Evolutionary conservation across 2,113 vertebrate genomes (phyloP).

Genomic region (Chunga burmeisteri): DNA sequence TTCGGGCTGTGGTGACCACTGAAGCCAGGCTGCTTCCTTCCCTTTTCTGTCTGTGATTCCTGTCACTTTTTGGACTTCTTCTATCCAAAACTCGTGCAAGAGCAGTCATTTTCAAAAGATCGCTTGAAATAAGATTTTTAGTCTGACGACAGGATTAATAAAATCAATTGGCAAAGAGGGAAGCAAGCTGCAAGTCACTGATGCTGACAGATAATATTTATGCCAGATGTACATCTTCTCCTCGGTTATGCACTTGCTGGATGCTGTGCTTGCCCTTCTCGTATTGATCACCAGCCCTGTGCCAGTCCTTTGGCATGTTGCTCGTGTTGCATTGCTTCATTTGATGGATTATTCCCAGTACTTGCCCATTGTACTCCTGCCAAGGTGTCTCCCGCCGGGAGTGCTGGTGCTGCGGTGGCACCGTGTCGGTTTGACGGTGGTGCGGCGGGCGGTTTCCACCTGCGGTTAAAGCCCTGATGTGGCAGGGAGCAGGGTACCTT

Average conservation of each 20-base stretch:
- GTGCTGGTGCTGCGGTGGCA: not conserved
- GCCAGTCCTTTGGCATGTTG: not conserved
- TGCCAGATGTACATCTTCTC: not conserved
- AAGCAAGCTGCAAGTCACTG: not conserved
- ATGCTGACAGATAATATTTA: not conserved
- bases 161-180: not conserved
- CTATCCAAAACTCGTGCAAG: not conserved
- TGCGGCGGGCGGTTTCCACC: not conserved
- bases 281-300: not conserved
- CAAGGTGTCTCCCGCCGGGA: accelerated
- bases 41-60: not conserved
- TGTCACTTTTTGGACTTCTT: not conserved
- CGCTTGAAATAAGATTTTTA: not conserved
- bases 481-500: not conserved
- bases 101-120: not conserved
- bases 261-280: not conserved
- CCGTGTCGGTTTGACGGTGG: accelerated
- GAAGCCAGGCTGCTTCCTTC: not conserved
- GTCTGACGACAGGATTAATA: not conserved
- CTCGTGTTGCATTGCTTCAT: not conserved
- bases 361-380: not conserved
- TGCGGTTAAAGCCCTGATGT: not conserved
- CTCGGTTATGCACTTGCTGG: not conserved
- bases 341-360: not conserved
- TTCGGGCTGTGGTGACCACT: not conserved